Evolutionary conservation across 2,888 invertebrate genomes (phyloP).

Genomic region (Xestoiulus laeticollis): DNA sequence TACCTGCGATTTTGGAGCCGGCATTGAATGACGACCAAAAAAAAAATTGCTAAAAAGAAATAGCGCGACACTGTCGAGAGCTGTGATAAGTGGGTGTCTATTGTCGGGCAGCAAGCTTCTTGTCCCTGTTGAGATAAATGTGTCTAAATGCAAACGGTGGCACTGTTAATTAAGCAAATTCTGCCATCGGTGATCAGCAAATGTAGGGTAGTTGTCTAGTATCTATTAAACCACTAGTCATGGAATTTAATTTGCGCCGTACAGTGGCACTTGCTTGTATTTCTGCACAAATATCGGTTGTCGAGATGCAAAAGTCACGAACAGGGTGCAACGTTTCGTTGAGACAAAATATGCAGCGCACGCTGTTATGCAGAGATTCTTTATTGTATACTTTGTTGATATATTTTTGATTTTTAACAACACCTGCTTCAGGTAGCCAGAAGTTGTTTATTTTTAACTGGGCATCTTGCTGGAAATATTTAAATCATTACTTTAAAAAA

Average conservation of each 20-base stretch:
- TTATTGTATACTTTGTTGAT: neutral
- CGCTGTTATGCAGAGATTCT: neutral
- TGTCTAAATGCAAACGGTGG: neutral
- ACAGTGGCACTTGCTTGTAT: neutral
- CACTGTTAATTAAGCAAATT: neutral
- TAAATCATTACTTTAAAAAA: neutral
- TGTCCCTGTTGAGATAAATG: neutral
- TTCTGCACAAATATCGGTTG: neutral
- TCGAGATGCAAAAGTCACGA: neutral
- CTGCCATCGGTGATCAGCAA: too few species aligned
- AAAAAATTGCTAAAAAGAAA: neutral
- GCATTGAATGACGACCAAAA: neutral
- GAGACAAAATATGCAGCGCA: neutral
- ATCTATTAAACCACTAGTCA: slow-evolving; percentile 22
- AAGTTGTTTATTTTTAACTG: neutral
- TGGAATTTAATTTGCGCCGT: neutral
- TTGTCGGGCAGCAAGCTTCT: neutral
- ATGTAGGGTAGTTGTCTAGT: slow-evolving; percentile 2
- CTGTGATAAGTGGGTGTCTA: slow-evolving; percentile 27
- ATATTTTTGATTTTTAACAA: neutral
- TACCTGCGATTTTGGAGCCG: neutral
- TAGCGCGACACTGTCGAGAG: neutral
- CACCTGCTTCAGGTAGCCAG: neutral
- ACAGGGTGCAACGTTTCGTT: too few species aligned
- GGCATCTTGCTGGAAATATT: slow-evolving; percentile 1